Evolutionary conservation across 2,888 invertebrate species (phyloP), one percentile per base, ranked within the genome.

Genomic region (Phyllotreta striolata): DNA sequence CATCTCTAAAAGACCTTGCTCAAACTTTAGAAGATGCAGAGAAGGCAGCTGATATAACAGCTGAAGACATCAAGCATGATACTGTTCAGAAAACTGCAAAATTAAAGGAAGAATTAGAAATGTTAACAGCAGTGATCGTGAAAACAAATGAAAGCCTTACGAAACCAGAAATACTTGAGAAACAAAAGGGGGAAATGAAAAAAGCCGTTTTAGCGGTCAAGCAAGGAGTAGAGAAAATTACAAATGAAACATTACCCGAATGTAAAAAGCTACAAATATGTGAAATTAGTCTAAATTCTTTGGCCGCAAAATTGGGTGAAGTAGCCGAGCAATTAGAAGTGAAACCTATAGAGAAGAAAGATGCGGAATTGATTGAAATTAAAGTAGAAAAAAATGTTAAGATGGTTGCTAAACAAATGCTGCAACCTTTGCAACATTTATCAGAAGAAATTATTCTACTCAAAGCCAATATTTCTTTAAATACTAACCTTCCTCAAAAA

Each of bases 31-130:
- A 63, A 67, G 51, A 47, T 3, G 1, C 6, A 12, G 47, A 47
- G 24, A 13, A 44, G 14, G 12, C 10, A 57, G 41, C 47, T 9
- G 55, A 24, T 24, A 4, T 24, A 3, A 3, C 24, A 24, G 24
- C 24, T 24, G 24, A 24, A 24, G 24, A 24, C 24, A 24, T 24
- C 24, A 24, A 24, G 24, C 24, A 24, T 3, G 24, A 24, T 4
- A 24, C 24, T 4, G 24, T 24, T 24, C 24, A 56, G 41, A 51
- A 39, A 9, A 1, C 56, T 5, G 40, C 6, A 10, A 4, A 0
- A 34, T 37, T 67, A 8, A 49, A 49, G 8, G 57, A 67, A 41
- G 66, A 67, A 13, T 34, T 71, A 14, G 57, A 69, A 52, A 62
- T 56, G 49, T 10, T 71, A n/a, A 57, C 66, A n/a, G 58, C 62